Evolutionary conservation across 2,113 vertebrate genomes (phyloP).

Genomic region (Genyomyrus donnyi): DNA sequence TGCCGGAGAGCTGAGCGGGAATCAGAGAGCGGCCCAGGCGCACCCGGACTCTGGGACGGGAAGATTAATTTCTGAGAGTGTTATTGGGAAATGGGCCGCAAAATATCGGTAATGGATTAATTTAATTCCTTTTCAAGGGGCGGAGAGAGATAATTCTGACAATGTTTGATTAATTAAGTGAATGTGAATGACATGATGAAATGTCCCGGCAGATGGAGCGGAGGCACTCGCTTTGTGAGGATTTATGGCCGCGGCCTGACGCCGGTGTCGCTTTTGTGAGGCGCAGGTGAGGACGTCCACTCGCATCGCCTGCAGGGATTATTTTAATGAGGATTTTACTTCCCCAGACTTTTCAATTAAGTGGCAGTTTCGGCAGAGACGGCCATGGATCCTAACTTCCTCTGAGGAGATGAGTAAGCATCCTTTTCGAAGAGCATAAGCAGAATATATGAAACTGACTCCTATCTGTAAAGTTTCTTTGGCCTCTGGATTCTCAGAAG

Average conservation of each 20-base stretch:
- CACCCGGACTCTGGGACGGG: conserved; percentile 11
- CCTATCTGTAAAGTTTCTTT: background rate
- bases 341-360: background rate
- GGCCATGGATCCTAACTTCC: background rate
- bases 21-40: conserved; percentile 10
- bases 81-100: conserved; percentile 26
- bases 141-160: conserved; percentile 2
- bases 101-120: conserved; percentile 29
- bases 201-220: background rate
- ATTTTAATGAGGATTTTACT: conserved; percentile 2
- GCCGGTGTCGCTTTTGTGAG: background rate
- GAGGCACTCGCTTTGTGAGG: background rate
- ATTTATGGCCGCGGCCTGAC: background rate
- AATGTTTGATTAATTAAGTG: conserved; percentile 19
- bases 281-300: conserved; percentile 2
- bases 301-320: background rate
- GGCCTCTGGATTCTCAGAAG: background rate
- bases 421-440: background rate
- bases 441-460: background rate
- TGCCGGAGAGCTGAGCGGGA: conserved; percentile 26
- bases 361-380: background rate
- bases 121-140: conserved; percentile 23
- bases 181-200: conserved; percentile 8
- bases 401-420: background rate
- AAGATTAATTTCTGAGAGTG: conserved; percentile 29